These are phyloP conservation scores for Cryptoblepharus egeriae DNA, from an alignment of 2,797 vertebrate species.

Conservation along the genomic window DNA sequence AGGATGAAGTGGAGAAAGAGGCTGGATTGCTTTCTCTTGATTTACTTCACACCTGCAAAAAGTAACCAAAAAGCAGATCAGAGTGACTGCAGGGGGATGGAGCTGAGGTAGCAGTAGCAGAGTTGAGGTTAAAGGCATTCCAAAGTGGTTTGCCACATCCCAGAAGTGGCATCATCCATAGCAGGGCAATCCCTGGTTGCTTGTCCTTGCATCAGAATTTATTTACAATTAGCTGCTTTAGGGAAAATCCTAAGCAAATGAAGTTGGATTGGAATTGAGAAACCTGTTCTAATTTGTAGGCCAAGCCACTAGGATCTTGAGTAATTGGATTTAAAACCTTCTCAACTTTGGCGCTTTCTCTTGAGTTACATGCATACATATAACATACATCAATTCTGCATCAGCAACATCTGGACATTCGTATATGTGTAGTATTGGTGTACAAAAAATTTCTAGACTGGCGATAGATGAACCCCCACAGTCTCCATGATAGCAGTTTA, in stretches of 20 bases:
- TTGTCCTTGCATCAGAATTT: not conserved
- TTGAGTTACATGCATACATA: not conserved
- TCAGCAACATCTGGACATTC: not conserved
- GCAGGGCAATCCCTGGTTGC: no score
- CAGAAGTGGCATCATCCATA: no score
- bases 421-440: not conserved
- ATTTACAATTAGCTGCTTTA: not conserved
- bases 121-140: no score
- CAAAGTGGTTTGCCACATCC: no score
- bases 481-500: slow-evolving; percentile 1
- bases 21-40: no score
- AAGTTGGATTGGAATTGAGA: not conserved
- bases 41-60: no score
- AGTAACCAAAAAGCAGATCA: no score
- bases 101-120: no score
- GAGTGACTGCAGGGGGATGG: no score
- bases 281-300: not conserved
- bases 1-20: no score
- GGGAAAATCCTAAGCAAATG: not conserved
- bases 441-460: slow-evolving; percentile 3
- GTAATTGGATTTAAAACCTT: not conserved
- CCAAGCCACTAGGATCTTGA: not conserved
- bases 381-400: not conserved
- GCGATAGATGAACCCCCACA: not conserved
- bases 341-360: not conserved